These are phyloP conservation scores for Poeciliopsis infans DNA, from an alignment of 2,797 vertebrate species.

Conservation along the genomic window DNA sequence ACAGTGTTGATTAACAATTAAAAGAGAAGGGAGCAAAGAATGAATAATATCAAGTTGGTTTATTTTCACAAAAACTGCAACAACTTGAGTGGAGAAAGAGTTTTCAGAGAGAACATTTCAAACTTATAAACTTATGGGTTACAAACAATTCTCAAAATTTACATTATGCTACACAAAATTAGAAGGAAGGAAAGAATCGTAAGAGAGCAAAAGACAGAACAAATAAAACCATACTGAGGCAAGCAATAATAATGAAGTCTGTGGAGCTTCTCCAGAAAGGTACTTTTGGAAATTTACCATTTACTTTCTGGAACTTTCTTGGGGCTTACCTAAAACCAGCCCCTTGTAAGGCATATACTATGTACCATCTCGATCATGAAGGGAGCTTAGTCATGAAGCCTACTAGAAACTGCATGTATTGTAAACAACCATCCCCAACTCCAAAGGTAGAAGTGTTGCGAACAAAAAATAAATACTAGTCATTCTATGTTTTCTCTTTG, in stretches of 20 bases:
- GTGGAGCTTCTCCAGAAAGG: background rate
- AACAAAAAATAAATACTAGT: background rate
- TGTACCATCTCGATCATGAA: too few species aligned
- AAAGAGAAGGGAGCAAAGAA: background rate
- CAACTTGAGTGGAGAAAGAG: background rate
- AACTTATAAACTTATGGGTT: background rate
- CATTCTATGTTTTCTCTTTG: background rate
- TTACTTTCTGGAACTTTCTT: background rate
- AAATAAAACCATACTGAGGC: background rate
- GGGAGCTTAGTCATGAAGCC: too few species aligned
- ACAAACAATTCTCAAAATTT: background rate
- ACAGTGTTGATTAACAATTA: slow-evolving; percentile 7
- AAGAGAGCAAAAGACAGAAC: background rate
- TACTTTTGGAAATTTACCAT: background rate
- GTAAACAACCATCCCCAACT: too few species aligned
- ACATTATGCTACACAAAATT: background rate
- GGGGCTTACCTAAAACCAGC: background rate
- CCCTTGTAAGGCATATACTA: too few species aligned
- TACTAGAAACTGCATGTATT: too few species aligned
- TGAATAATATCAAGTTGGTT: background rate
- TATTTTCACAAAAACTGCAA: slow-evolving; percentile 3
- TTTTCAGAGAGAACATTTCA: background rate
- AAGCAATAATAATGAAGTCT: background rate
- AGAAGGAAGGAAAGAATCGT: background rate
- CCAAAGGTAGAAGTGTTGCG: too few species aligned